phyloP scores from a whole-genome alignment of 2,888 invertebrate genomes.

The Rutpela maculata region DNA sequence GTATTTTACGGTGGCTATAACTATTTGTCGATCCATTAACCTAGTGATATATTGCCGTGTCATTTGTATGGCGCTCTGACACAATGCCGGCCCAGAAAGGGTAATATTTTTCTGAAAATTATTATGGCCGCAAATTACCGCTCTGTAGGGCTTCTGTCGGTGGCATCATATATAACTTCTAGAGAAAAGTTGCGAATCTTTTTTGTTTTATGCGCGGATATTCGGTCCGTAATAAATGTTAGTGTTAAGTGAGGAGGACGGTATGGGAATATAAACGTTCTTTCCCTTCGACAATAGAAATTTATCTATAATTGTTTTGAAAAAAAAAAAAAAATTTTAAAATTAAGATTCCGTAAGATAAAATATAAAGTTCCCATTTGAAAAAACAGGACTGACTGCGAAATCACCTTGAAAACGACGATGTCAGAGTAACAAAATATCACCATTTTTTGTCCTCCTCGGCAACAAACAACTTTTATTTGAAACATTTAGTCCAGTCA shows the following conservation, averaged over 20 bases:
- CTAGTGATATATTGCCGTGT: constrained; percentile 10
- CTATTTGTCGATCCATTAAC: constrained; percentile 32
- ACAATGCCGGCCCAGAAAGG: constrained; percentile 4
- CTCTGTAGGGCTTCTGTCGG: not conserved
- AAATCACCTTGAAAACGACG: no score
- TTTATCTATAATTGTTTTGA: no score
- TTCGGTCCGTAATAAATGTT: not conserved
- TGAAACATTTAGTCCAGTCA: no score
- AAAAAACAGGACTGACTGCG: no score
- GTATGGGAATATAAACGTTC: not conserved
- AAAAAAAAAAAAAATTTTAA: no score
- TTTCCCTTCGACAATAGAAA: no score
- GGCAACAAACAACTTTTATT: no score
- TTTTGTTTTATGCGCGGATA: not conserved
- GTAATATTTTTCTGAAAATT: constrained; percentile 19
- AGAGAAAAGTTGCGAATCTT: not conserved
- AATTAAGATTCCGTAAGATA: no score
- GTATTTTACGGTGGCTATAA: constrained; percentile 20
- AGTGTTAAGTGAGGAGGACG: not conserved
- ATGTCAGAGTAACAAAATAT: no score
- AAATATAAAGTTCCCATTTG: no score
- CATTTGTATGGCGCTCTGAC: constrained; percentile 14
- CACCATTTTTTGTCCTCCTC: no score
- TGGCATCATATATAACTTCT: not conserved
- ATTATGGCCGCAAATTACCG: constrained; percentile 9